Percentiles rank a stretch among this genome's conserved stretches.
Evolutionary conservation across 1,140 invertebrate species (phyloP).

Genomic region (Magallana angulata): DNA sequence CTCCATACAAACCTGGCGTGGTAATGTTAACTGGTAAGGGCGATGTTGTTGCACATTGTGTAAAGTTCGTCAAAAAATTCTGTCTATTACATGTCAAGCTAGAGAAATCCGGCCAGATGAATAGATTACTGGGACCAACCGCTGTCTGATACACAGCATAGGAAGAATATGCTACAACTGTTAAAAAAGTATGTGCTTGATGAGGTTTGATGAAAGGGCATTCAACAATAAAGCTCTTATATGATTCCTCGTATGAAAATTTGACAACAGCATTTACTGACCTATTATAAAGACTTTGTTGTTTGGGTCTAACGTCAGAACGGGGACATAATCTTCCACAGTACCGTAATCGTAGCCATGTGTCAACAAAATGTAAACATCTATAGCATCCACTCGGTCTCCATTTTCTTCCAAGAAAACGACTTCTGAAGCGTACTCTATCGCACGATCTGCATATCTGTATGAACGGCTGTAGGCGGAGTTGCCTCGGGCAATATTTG

Average conservation of each 20-base stretch:
- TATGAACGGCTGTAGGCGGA: background rate
- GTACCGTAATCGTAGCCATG: background rate
- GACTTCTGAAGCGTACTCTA: slow-evolving; percentile 1
- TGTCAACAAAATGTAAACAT: background rate
- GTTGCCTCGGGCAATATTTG: background rate
- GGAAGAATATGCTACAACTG: background rate
- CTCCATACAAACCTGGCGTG: background rate
- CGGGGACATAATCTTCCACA: background rate
- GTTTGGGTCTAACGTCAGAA: background rate
- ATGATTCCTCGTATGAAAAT: too few relatives aligned
- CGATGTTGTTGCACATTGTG: background rate
- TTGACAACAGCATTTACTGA: background rate
- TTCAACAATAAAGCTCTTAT: too few relatives aligned
- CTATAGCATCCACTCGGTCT: background rate
- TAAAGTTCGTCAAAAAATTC: slow-evolving; percentile 11
- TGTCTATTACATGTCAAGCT: background rate
- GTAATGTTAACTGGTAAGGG: background rate
- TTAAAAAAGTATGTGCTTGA: background rate
- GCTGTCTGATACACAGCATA: background rate
- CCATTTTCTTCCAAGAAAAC: background rate
- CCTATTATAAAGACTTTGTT: slow-evolving; percentile 11
- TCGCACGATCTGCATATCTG: background rate
- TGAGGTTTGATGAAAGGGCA: background rate
- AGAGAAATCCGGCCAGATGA: background rate
- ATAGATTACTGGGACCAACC: background rate